phyloP scores from a whole-genome alignment of 1,140 invertebrate genomes.

The Drosophila quadrilineata region DNA sequence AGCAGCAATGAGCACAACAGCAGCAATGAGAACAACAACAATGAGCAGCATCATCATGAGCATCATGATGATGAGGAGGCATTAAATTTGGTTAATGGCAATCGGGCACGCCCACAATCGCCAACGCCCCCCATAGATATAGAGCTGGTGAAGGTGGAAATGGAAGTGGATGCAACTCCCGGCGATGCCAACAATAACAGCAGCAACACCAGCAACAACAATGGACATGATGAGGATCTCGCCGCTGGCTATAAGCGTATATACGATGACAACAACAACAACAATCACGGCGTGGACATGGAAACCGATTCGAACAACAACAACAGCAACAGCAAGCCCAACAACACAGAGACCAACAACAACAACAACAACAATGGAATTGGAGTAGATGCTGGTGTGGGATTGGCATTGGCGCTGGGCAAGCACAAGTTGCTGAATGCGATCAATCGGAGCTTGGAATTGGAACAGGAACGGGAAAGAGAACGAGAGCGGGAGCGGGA shows the following conservation, averaged over 20 bases:
- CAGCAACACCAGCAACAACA: slow-evolving; percentile 36
- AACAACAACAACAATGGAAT: slow-evolving; percentile 37
- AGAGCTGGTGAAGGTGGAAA: slow-evolving; percentile 59
- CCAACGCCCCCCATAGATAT: slow-evolving; percentile 56
- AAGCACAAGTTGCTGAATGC: slow-evolving; percentile 65
- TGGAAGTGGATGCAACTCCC: slow-evolving; percentile 42
- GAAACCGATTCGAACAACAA: slow-evolving; percentile 74
- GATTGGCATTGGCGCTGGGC: slow-evolving; percentile 54
- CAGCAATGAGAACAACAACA: slow-evolving; percentile 9
- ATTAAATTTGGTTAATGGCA: slow-evolving; percentile 69
- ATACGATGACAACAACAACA: slow-evolving; percentile 74
- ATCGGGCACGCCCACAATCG: slow-evolving; percentile 38
- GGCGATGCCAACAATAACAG: slow-evolving; percentile 8
- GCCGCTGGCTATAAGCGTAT: slow-evolving; percentile 50
- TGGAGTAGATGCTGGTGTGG: slow-evolving; percentile 11
- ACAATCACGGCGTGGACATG: slow-evolving; percentile 57
- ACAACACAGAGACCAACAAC: slow-evolving; percentile 33
- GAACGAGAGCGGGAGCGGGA: slow-evolving; percentile 2
- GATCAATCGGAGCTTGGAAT: slow-evolving; percentile 63
- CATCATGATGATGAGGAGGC: slow-evolving; percentile 66
- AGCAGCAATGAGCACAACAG: too few species aligned
- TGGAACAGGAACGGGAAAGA: slow-evolving; percentile 30
- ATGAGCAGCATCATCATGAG: slow-evolving; percentile 20
- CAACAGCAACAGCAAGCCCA: slow-evolving; percentile 59
- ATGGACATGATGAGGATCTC: slow-evolving; percentile 62